Evolutionary conservation across 2,113 vertebrate species (phyloP).

Genomic region (Aspiorhynchus laticeps): DNA sequence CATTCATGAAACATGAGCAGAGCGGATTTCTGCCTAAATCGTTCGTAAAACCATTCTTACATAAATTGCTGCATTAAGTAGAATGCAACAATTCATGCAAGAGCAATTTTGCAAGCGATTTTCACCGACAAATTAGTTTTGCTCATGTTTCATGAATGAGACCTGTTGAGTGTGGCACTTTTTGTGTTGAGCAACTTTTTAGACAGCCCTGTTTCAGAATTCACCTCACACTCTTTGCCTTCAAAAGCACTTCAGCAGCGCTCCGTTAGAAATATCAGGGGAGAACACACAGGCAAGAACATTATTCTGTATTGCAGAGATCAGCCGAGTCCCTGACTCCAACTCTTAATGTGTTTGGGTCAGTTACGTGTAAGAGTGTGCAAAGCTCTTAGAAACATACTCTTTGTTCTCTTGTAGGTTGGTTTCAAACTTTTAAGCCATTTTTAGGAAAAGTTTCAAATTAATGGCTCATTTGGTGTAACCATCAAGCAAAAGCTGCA

Average conservation of each 20-base stretch:
- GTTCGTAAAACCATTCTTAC: neutral
- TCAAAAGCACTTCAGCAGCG: constrained; percentile 4
- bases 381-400: neutral
- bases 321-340: constrained; percentile 2
- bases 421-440: neutral
- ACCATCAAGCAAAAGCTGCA: neutral
- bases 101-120: neutral
- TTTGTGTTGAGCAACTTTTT: constrained; percentile 15
- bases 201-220: constrained; percentile 44
- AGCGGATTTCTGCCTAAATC: neutral
- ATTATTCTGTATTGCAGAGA: constrained; percentile 35
- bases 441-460: neutral
- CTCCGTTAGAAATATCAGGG: constrained; percentile 19
- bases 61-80: neutral
- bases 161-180: constrained; percentile 21
- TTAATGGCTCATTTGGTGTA: neutral
- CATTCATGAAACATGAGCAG: neutral
- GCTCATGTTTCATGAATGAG: constrained; percentile 13
- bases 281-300: constrained; percentile 2
- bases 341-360: constrained; percentile 21
- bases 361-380: neutral
- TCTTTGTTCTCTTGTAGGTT: neutral
- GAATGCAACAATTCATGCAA: neutral
- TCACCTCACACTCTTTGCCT: neutral
- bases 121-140: neutral